A percentile compares a stretch with the other conserved stretches of the same genome.
These are phyloP conservation scores for Neosalanx taihuensis DNA, from an alignment of 2,797 vertebrate genomes.

Conservation along the genomic window DNA sequence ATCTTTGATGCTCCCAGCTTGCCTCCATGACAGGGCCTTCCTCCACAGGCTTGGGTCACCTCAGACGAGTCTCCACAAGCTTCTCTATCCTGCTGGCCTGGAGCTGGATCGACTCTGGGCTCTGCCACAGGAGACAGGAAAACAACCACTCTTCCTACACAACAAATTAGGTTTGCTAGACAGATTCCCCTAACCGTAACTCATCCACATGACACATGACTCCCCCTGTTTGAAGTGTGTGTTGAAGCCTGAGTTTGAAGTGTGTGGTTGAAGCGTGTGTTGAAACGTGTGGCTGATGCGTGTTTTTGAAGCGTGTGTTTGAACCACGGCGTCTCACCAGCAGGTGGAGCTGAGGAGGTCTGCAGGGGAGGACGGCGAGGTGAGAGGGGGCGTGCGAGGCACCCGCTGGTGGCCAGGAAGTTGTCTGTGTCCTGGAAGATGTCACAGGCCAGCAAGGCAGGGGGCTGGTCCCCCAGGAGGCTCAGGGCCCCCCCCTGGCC, in stretches of 20 bases:
- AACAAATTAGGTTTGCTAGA: background rate
- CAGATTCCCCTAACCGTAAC: too few species aligned
- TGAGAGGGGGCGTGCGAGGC: constrained; percentile 1
- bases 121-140: background rate
- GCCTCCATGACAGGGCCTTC: constrained; percentile 9
- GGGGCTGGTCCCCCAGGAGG: constrained; percentile 27
- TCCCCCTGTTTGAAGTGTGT: too few species aligned
- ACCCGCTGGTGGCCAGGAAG: constrained; percentile 30
- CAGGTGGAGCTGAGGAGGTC: background rate
- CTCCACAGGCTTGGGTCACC: constrained; percentile 4
- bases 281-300: too few species aligned
- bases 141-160: background rate
- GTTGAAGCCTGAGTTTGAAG: too few species aligned
- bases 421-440: constrained; percentile 40
- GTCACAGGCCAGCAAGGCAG: constrained; percentile 52
- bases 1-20: constrained; percentile 3
- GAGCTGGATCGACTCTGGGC: background rate
- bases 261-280: too few species aligned
- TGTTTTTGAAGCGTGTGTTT: too few species aligned
- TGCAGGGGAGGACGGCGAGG: background rate
- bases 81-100: background rate
- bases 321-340: background rate
- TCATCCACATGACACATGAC: too few species aligned
- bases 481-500: constrained; percentile 8
- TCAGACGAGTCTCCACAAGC: background rate